phyloP scores from a whole-genome alignment of 2,113 vertebrate species.

The Eolophus roseicapilla region DNA sequence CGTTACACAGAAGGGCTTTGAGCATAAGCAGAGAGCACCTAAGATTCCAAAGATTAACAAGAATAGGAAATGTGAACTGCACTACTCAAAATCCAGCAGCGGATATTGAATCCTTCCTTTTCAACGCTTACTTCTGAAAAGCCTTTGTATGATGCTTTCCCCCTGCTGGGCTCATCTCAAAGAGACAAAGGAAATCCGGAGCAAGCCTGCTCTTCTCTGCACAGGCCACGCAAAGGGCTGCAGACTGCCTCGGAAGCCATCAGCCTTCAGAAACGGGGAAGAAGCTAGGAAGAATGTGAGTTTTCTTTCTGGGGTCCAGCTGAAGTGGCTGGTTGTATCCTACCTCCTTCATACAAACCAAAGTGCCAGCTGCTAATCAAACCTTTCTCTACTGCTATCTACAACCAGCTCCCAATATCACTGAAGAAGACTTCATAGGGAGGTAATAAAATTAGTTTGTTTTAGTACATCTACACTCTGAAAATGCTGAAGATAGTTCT shows the following conservation, averaged over 20 bases:
- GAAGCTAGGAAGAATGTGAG: background rate
- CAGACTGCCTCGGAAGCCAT: background rate
- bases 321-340: background rate
- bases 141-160: background rate
- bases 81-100: slow-evolving; percentile 4
- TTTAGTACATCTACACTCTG: background rate
- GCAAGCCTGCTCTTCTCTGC: background rate
- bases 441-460: background rate
- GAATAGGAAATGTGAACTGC: background rate
- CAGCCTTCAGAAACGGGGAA: background rate
- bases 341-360: background rate
- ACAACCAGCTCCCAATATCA: background rate
- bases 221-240: background rate
- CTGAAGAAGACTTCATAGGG: background rate
- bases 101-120: slow-evolving; percentile 51
- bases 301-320: background rate
- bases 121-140: slow-evolving; percentile 1
- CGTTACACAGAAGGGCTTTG: background rate
- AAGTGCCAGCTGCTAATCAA: background rate
- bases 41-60: background rate
- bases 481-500: background rate
- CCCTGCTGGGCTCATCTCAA: background rate
- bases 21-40: background rate
- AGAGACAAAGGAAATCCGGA: background rate
- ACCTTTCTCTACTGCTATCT: background rate